Percentiles rank a stretch among this genome's conserved stretches.
Conservation (phyloP, 2,888 invertebrate genomes). For the Agonum fuliginosum region DNA sequence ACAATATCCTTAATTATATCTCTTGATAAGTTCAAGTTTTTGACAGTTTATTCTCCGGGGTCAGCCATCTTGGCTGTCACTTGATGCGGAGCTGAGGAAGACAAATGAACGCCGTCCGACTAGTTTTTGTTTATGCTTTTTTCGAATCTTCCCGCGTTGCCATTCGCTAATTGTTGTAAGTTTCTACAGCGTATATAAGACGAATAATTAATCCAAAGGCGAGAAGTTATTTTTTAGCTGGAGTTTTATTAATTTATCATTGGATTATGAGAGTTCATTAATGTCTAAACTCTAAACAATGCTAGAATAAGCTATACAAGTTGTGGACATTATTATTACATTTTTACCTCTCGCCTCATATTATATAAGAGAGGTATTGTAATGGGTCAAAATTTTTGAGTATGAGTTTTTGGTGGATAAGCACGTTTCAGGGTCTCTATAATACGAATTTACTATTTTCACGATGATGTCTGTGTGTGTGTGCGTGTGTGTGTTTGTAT, state of each 20-base stretch:
- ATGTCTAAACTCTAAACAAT: no score
- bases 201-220: conserved; percentile 25
- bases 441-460: no score
- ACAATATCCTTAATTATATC: conserved; percentile 26
- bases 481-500: no score
- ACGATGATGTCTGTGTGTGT: no score
- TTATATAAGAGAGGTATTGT: no score
- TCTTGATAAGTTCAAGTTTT: conserved; percentile 29
- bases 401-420: no score
- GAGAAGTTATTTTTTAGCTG: conserved; percentile 2
- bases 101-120: conserved; percentile 38
- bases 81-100: conserved; percentile 33
- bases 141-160: background rate
- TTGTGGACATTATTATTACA: no score
- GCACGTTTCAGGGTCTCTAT: no score
- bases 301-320: no score
- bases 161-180: conserved; percentile 30
- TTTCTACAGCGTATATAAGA: conserved; percentile 5
- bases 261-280: background rate
- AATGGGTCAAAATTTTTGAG: no score
- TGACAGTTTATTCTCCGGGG: conserved; percentile 26
- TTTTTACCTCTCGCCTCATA: no score
- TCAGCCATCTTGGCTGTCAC: conserved; percentile 44
- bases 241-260: conserved; percentile 21
- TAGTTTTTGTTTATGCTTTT: conserved; percentile 43